Conservation (phyloP, 2,797 vertebrate genomes). For the Falco concolor region DNA sequence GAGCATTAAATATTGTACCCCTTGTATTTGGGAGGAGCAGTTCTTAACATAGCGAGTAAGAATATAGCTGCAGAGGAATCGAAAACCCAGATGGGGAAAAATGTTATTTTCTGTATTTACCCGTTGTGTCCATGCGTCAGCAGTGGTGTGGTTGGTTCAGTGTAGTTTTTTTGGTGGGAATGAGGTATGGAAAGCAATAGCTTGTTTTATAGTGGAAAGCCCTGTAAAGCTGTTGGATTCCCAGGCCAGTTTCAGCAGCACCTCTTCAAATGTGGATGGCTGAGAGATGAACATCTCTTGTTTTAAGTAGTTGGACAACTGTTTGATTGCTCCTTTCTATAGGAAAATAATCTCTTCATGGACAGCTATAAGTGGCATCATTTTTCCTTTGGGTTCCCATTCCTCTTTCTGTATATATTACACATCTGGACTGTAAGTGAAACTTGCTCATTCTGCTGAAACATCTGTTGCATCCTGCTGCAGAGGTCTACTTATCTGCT, state of each 20-base stretch:
- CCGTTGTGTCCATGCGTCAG: not conserved
- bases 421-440: constrained; percentile 57
- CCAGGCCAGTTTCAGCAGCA: not conserved
- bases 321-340: constrained; percentile 51
- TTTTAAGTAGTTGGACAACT: constrained; percentile 54
- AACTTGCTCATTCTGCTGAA: constrained; percentile 45
- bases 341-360: constrained; percentile 58
- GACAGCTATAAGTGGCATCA: constrained; percentile 48
- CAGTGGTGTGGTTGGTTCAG: not conserved
- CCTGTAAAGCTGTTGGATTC: not conserved
- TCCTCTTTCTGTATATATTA: constrained; percentile 47
- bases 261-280: not conserved
- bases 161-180: not conserved
- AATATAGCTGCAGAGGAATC: not conserved
- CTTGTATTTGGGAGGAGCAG: not conserved
- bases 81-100: not conserved
- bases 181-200: not conserved
- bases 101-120: not conserved
- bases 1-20: not conserved
- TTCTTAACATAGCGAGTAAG: not conserved
- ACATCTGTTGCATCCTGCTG: constrained; percentile 37
- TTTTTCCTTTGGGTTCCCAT: constrained; percentile 58
- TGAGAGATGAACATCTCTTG: constrained; percentile 36
- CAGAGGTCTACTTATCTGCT: not conserved
- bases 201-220: not conserved